Evolutionary conservation across 2,797 vertebrate genomes (phyloP).

Genomic region (Oryzias sinensis): DNA sequence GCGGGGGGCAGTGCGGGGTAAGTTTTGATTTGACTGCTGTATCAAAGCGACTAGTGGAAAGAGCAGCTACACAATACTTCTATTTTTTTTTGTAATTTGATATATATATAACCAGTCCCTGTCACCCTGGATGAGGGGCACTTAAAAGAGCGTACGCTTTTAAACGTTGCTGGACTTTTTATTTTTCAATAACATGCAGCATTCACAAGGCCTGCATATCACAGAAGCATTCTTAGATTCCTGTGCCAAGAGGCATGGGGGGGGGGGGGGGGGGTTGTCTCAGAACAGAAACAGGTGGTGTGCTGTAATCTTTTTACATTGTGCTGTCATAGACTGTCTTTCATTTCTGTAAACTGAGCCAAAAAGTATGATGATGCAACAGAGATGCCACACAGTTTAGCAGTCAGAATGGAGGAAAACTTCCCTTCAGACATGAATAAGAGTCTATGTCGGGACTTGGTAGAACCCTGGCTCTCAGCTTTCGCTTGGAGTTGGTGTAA

Average conservation of each 20-base stretch:
- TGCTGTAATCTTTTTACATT: constrained; percentile 27
- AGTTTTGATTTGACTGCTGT: constrained; percentile 61
- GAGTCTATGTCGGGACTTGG: no score
- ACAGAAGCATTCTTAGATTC: constrained; percentile 34
- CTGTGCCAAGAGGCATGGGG: constrained; percentile 22
- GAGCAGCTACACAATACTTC: constrained; percentile 32
- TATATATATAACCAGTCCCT: constrained; percentile 30
- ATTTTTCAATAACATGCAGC: constrained; percentile 31
- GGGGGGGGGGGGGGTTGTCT: constrained; percentile 8
- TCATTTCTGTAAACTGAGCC: constrained; percentile 32
- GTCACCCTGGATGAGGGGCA: constrained; percentile 12
- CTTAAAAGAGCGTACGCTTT: constrained; percentile 33
- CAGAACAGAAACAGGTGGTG: constrained; percentile 47
- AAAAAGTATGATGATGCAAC: constrained; percentile 30
- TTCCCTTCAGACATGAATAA: no score
- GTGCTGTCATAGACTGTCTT: constrained; percentile 29
- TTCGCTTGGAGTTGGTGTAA: no score
- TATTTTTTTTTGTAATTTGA: constrained; percentile 42
- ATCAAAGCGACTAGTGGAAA: constrained; percentile 55
- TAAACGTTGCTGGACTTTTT: constrained; percentile 20
- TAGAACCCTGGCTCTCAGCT: no score
- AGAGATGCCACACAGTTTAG: constrained; percentile 32
- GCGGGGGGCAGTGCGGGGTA: constrained; percentile 1
- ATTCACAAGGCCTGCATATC: constrained; percentile 40
- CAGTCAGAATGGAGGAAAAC: constrained; percentile 25